These are phyloP conservation scores for Geopemphigus sp. DNA, from an alignment of 1,140 invertebrate genomes.

Conservation along the genomic window DNA sequence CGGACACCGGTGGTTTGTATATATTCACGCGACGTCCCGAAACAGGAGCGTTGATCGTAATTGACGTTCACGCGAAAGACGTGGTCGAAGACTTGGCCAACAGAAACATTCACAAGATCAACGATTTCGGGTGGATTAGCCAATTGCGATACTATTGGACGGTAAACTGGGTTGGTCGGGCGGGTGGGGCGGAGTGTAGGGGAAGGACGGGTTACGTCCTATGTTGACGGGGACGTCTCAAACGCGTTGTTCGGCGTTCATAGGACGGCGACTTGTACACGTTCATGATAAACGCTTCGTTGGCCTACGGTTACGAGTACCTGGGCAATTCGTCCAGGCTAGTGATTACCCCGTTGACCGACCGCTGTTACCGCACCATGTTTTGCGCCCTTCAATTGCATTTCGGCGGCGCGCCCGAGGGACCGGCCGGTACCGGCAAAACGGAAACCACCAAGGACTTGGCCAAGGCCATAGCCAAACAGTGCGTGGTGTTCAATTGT, in stretches of 20 bases:
- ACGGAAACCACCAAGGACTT: constrained; percentile 96
- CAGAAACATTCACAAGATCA: constrained; percentile 65
- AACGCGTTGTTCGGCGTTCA: neutral
- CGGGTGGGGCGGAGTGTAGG: too few relatives aligned
- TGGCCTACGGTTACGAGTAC: constrained; percentile 93
- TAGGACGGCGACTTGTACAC: constrained; percentile 71
- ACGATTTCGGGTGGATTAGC: constrained; percentile 90
- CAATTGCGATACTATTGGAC: constrained; percentile 94
- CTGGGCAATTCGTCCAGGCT: constrained; percentile 85
- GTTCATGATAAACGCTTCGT: constrained; percentile 87
- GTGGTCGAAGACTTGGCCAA: constrained; percentile 72
- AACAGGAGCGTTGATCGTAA: constrained; percentile 79
- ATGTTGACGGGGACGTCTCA: neutral
- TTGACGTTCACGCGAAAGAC: constrained; percentile 90
- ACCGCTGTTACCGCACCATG: constrained; percentile 87
- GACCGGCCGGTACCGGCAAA: constrained; percentile 93
- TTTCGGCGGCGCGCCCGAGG: constrained; percentile 86
- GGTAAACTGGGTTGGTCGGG: too few relatives aligned
- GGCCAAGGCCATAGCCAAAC: constrained; percentile 92
- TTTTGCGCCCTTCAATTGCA: constrained; percentile 86
- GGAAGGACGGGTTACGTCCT: too few relatives aligned
- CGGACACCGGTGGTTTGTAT: too few relatives aligned
- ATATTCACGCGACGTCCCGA: neutral
- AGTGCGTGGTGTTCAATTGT: constrained; percentile 96
- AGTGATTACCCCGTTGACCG: constrained; percentile 85